Percentiles rank a stretch among this genome's conserved stretches.
phyloP scores from a whole-genome alignment of 2,888 invertebrate genomes.

The Belgica antarctica region DNA sequence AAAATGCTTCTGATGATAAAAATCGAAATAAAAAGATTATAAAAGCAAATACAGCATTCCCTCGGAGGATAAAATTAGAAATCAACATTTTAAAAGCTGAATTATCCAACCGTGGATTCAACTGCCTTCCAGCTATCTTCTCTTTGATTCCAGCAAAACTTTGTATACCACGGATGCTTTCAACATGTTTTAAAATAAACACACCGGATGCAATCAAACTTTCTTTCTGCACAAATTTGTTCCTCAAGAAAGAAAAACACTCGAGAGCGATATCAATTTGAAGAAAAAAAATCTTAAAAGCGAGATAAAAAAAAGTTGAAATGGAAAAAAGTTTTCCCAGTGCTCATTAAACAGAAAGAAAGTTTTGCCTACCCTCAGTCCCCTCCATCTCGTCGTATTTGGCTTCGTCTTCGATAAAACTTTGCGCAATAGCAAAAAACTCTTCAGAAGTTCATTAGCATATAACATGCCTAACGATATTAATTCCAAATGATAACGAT shows the following conservation, averaged over 20 bases:
- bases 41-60: too few species aligned
- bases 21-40: too few species aligned
- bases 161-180: too few species aligned
- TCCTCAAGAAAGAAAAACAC: background rate
- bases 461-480: background rate
- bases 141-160: too few species aligned
- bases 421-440: background rate
- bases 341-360: background rate
- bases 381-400: background rate
- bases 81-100: too few species aligned
- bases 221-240: background rate
- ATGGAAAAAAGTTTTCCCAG: background rate
- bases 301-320: background rate
- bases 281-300: background rate
- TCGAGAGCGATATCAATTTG: background rate
- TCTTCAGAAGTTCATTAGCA: background rate
- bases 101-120: too few species aligned
- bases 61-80: too few species aligned
- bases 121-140: too few species aligned
- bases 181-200: background rate
- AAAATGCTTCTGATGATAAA: too few species aligned
- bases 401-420: background rate
- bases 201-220: background rate
- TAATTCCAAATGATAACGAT: background rate
- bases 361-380: background rate